Percentiles rank a stretch among this genome's conserved stretches.
Evolutionary conservation across 2,888 invertebrate species (phyloP).

Genomic region (Didymodactylos carnosus): DNA sequence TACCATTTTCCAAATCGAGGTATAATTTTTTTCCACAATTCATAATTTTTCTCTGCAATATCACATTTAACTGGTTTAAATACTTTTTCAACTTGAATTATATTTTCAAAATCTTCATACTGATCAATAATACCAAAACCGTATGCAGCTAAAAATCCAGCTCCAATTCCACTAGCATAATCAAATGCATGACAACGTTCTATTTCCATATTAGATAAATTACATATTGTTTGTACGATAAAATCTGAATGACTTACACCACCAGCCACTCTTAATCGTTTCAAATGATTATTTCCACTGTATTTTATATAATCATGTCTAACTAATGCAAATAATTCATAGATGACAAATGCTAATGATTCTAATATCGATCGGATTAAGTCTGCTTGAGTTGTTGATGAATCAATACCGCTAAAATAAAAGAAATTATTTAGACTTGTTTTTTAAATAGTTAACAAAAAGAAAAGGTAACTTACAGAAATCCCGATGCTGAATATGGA

Average conservation of each 20-base stretch:
- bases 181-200: neutral
- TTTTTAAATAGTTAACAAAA: too few relatives aligned
- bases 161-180: neutral
- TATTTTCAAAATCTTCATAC: neutral
- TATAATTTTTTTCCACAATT: neutral
- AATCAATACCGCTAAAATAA: constrained; percentile 54
- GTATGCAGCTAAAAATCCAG: neutral
- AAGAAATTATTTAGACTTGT: too few relatives aligned
- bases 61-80: neutral
- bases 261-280: neutral
- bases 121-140: neutral
- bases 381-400: constrained; percentile 55
- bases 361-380: constrained; percentile 62
- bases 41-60: neutral
- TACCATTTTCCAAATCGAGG: neutral
- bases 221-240: neutral
- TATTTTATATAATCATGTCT: neutral
- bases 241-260: neutral
- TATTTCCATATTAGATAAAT: neutral
- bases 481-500: constrained; percentile 52
- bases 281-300: neutral
- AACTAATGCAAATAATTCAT: neutral
- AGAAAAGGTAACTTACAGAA: too few relatives aligned
- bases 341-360: constrained; percentile 50
- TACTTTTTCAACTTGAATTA: neutral